Evolutionary conservation across 2,797 vertebrate genomes (phyloP).

Genomic region (Betta splendens): DNA sequence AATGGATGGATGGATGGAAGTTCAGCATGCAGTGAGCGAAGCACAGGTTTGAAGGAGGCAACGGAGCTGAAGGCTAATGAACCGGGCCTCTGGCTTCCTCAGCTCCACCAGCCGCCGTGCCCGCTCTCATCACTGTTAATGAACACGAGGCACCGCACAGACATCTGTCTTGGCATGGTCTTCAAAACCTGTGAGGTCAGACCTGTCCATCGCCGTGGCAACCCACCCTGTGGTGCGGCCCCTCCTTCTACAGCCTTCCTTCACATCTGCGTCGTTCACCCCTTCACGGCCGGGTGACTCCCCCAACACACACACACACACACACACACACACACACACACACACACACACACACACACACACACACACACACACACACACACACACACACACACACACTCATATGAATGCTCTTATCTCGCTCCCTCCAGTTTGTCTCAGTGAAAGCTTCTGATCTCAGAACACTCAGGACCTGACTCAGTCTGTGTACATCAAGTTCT

Average conservation of each 20-base stretch:
- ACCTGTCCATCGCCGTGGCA: conserved; percentile 35
- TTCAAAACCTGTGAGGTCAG: conserved; percentile 32
- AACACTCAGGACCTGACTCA: conserved; percentile 68
- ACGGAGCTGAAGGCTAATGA: conserved; percentile 15
- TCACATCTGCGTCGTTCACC: conserved; percentile 39
- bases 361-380: too few relatives aligned
- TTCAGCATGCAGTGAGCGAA: too few relatives aligned
- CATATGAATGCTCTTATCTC: neutral
- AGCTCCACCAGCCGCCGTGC: neutral
- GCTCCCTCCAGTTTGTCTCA: conserved; percentile 7
- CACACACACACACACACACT: too few relatives aligned
- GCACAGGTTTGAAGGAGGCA: too few relatives aligned
- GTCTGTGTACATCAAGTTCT: conserved; percentile 70
- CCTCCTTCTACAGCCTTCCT: neutral
- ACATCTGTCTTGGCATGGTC: conserved; percentile 36
- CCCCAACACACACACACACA: too few relatives aligned
- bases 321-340: too few relatives aligned
- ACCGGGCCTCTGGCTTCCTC: neutral
- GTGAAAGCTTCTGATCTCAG: conserved; percentile 71
- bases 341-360: too few relatives aligned
- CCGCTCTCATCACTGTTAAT: conserved; percentile 23
- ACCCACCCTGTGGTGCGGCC: conserved; percentile 10
- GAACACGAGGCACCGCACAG: conserved; percentile 15
- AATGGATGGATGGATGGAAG: too few relatives aligned
- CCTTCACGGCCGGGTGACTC: too few relatives aligned